Evolutionary conservation across 2,113 vertebrate species (phyloP), one percentile per base, ranked within the genome.

Genomic region (Siniperca chuatsi): DNA sequence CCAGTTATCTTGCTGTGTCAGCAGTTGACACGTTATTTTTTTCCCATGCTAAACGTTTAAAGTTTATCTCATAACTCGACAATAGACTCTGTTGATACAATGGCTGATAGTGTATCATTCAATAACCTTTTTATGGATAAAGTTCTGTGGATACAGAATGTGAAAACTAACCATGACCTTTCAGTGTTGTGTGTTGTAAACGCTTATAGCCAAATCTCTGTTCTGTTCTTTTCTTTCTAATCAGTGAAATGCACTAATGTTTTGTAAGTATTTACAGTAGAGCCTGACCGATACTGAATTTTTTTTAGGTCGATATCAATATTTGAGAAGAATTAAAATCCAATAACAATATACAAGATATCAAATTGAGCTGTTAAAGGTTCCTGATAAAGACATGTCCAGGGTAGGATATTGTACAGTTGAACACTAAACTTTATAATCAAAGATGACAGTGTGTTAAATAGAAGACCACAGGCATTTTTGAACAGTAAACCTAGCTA

Each of bases 21-120:
- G 86, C 81, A 85, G 61, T 81, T 66, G 86, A 81, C 46, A 11
- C 60, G 64, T 81, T 78, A 64, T 79, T 35, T 74, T 65, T 42
- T 1, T 68, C 25, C 11, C 44, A 21, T 25, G 71, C 70, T 75
- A 75, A 77, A 72, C 54, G 15, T 48, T 48, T 55, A 69, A 46
- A 86, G 60, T 89, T 88, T 86, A 87, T 88, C 90, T 89, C 52
- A 10, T 25, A 58, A 50, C 46, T 42, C 44, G 37, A 82, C 87
- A 87, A 73, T 72, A 76, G 72, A 75, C 29, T 73, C 37, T 75
- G 84, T 79, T 92, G 81, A 88, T 85, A 89, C 50, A 84, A 60
- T 50, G 55, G 33, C 71, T 89, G 81, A 87, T 86, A 84, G 62
- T 84, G 13, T 84, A 79, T 91, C 86, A 54, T 86, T 90, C 65